Evolutionary conservation across 2,113 vertebrate species (phyloP).

Genomic region (Platysteira castanea): DNA sequence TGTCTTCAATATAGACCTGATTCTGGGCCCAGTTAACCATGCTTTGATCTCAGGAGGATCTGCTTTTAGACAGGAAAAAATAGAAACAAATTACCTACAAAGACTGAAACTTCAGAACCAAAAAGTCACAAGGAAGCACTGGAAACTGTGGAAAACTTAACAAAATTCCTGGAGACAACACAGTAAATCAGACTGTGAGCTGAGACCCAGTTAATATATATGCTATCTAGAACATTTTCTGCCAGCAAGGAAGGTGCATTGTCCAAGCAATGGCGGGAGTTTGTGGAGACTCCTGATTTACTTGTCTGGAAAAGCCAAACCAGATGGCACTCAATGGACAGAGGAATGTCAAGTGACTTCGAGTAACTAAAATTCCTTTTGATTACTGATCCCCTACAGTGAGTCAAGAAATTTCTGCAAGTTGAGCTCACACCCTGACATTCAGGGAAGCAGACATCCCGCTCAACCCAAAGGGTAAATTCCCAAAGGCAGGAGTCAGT

Average conservation of each 20-base stretch:
- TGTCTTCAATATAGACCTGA: background rate
- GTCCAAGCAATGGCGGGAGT: background rate
- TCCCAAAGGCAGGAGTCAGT: background rate
- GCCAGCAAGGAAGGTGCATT: background rate
- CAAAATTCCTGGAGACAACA: background rate
- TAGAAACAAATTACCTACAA: background rate
- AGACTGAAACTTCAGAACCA: background rate
- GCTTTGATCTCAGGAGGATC: background rate
- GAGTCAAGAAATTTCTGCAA: background rate
- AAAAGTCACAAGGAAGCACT: background rate
- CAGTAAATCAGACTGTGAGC: background rate
- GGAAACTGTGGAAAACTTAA: background rate
- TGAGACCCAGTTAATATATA: background rate
- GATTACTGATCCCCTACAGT: background rate
- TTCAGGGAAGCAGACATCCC: background rate
- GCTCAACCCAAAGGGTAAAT: background rate
- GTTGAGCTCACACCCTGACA: background rate
- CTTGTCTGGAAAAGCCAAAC: background rate
- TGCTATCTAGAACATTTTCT: background rate
- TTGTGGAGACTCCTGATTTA: background rate
- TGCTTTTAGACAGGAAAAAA: background rate
- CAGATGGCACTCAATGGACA: background rate
- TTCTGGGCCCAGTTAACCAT: background rate
- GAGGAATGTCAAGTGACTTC: background rate
- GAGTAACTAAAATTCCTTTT: background rate